Base-by-base conservation (phyloP, 2,113 vertebrate species). In the Ophthalmotilapia sp. region DNA sequence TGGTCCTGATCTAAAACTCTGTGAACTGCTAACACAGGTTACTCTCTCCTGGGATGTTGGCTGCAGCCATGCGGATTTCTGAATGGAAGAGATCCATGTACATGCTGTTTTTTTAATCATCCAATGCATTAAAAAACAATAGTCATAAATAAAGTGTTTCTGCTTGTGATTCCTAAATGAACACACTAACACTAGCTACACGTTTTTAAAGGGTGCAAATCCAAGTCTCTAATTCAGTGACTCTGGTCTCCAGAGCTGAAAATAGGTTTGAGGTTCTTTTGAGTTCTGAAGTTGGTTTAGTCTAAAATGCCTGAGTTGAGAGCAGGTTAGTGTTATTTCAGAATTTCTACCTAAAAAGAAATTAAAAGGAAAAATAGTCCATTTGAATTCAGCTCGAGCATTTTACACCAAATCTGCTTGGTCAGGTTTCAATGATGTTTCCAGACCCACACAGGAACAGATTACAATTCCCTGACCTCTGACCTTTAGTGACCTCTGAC, bases 261-360 rank as follows among this genome's bases (percentile, higher is more conserved):
- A 15, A 29, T 0, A 15, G 55, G 0, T 0, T 8, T 56, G 55
- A 56, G 23, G 23, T 15, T 29, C 54, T 8, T 56, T 29, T 56
- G 7, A 29, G 1, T 9, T 29, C 7, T 56, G 55, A 29, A 56
- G 7, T 29, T 56, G 23, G 23, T 15, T 56, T 29, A 26, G 13
- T 9, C 3, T 56, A 56, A 56, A 56, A 0, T 15, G 13, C 0
- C 23, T 8, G 55, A 5, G 55, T 15, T 0, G 23, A 56, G 23
- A 29, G 55, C 23, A 2, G 0, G 13, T 56, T 0, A 0, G 0
- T 56, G 55, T 26, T 0, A 15, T 29, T 29, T 29, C 3, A 56
- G 3, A 26, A 29, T 15, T 56, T 29, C 55, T 56, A 9, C 0
- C 55, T 56, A 56, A 29, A 56, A 56, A 56, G 12, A 8, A 8